phyloP scores from a whole-genome alignment of 2,888 invertebrate genomes.

The Clepsis dumicolana region DNA sequence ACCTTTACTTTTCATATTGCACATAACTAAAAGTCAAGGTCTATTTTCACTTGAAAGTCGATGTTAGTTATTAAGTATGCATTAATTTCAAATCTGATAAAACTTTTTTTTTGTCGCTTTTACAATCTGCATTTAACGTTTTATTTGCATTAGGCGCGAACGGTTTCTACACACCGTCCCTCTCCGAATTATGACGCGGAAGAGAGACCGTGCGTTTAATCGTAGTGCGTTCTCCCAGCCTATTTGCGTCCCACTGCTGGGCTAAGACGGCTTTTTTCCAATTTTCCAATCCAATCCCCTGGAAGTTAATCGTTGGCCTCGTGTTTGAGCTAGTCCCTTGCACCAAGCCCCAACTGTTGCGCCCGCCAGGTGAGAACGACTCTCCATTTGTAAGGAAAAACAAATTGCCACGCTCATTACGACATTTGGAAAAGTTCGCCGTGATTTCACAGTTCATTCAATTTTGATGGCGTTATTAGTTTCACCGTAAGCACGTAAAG shows the following conservation, averaged over 20 bases:
- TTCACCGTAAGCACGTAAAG: slow-evolving; percentile 27
- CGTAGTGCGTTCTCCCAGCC: too few species aligned
- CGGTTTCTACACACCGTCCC: too few species aligned
- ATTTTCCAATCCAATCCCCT: neutral
- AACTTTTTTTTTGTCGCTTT: neutral
- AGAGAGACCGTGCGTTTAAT: too few species aligned
- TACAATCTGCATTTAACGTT: neutral
- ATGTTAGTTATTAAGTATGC: too few species aligned
- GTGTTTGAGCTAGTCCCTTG: slow-evolving; percentile 53
- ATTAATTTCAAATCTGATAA: neutral
- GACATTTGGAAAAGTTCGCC: slow-evolving; percentile 70
- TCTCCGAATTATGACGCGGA: too few species aligned
- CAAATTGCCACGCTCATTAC: slow-evolving; percentile 77
- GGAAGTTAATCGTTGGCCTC: neutral
- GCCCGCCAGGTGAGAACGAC: slow-evolving; percentile 73
- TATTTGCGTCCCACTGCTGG: too few species aligned
- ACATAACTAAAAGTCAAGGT: too few species aligned
- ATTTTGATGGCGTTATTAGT: slow-evolving; percentile 59
- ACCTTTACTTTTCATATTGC: too few species aligned
- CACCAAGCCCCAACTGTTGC: slow-evolving; percentile 71
- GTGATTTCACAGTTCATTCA: slow-evolving; percentile 73
- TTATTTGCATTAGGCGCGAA: too few species aligned
- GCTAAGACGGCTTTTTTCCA: too few species aligned
- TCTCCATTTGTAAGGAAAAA: slow-evolving; percentile 75
- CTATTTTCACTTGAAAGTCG: too few species aligned